Evolutionary conservation across 2,888 invertebrate species (phyloP).

Genomic region (Melipona beecheii): DNA sequence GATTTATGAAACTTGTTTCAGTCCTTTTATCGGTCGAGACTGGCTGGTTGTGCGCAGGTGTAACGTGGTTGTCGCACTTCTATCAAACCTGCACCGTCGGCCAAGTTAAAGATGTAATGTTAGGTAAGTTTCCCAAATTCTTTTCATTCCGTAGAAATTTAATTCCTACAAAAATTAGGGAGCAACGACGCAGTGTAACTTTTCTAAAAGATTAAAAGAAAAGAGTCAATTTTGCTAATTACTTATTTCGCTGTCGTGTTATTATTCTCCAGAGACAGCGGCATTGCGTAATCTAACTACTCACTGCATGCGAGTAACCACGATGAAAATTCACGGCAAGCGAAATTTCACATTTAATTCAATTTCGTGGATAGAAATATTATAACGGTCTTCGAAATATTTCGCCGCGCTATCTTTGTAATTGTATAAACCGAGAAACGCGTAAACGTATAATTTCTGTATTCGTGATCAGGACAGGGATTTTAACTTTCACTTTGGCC

Average conservation of each 20-base stretch:
- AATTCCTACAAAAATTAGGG: not conserved
- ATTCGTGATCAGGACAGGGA: conserved; percentile 7
- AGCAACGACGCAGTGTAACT: not conserved
- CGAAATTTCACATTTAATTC: not conserved
- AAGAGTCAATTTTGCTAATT: not conserved
- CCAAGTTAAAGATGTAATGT: conserved; percentile 89
- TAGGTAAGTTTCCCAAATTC: conserved; percentile 86
- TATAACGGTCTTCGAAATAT: not conserved
- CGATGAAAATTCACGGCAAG: too few relatives aligned
- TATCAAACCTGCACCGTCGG: conserved; percentile 89
- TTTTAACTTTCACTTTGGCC: conserved; percentile 19
- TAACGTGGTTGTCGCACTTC: conserved; percentile 89
- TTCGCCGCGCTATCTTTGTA: not conserved
- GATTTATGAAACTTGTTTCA: conserved; percentile 82
- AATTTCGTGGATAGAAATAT: not conserved
- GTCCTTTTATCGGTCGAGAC: conserved; percentile 91
- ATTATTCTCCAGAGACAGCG: not conserved
- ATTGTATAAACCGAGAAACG: not conserved
- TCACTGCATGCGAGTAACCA: not conserved
- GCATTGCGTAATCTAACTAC: too few relatives aligned
- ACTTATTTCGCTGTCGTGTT: not conserved
- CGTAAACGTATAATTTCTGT: not conserved
- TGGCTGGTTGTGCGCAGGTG: conserved; percentile 90
- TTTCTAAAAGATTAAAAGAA: not conserved
- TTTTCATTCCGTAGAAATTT: not conserved